These are phyloP conservation scores for Zophobas atratus DNA, from an alignment of 1,140 invertebrate genomes.

Conservation along the genomic window DNA sequence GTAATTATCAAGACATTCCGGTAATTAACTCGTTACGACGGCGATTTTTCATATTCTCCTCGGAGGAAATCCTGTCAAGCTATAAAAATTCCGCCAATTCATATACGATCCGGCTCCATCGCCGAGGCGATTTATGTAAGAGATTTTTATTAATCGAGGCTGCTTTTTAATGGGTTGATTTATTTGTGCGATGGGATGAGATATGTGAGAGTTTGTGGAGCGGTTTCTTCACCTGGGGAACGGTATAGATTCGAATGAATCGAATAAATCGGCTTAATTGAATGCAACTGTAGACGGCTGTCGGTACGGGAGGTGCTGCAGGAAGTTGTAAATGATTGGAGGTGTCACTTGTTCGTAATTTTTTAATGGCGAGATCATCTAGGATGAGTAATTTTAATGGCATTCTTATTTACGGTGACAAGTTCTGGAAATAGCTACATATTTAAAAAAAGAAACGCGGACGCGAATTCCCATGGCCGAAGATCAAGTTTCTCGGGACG, in stretches of 20 bases:
- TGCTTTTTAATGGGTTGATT: slow-evolving; percentile 32
- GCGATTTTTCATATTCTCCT: slow-evolving; percentile 10
- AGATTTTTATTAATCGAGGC: slow-evolving; percentile 31
- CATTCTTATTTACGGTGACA: too few species aligned
- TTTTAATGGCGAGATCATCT: not conserved
- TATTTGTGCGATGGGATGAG: slow-evolving; percentile 15
- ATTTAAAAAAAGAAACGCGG: too few species aligned
- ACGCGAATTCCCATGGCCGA: too few species aligned
- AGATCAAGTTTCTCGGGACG: too few species aligned
- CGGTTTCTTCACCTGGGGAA: slow-evolving; percentile 9
- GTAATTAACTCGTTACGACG: slow-evolving; percentile 10
- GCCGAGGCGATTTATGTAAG: slow-evolving; percentile 10
- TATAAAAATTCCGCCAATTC: slow-evolving; percentile 32
- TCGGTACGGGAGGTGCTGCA: slow-evolving; percentile 14
- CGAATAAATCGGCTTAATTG: slow-evolving; percentile 23
- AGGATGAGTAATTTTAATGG: too few species aligned
- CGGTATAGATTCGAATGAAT: slow-evolving; percentile 12
- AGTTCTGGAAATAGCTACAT: too few species aligned
- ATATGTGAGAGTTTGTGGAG: slow-evolving; percentile 17
- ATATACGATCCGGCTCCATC: slow-evolving; percentile 28
- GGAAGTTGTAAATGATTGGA: not conserved
- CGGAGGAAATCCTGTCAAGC: slow-evolving; percentile 18
- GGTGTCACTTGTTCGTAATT: not conserved
- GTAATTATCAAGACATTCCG: slow-evolving; percentile 6
- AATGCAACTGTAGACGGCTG: slow-evolving; percentile 28